Evolutionary conservation across 1,140 invertebrate species (phyloP), one percentile per base, ranked within the genome.

Genomic region (Cherax quadricarinatus): DNA sequence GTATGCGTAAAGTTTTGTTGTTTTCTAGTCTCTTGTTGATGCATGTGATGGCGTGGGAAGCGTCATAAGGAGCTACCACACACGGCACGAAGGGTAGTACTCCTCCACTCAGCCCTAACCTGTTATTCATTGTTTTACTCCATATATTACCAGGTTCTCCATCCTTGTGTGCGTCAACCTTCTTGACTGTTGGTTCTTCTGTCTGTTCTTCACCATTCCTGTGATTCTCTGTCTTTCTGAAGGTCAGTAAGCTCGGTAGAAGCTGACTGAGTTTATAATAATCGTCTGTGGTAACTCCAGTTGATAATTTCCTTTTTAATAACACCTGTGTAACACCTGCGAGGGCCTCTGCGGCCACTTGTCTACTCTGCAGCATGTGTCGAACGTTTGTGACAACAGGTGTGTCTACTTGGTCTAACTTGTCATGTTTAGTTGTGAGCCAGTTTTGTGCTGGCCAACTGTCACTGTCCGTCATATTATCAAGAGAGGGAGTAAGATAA

Each of bases 41-140:
- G 30, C 30, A 41, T 62, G 80, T 48, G 49, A 73, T 53, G 12
- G 88, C 24, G 24, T 66, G 41, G n/a, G 88, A 70, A 57, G 66
- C 60, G 51, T 73, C 60, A 53, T 90, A 90, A 66, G 88, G 66
- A 30, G 81, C 80, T 60, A 90, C 78, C 48, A 48, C 62, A 51
- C 88, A 90, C 21, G 88, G 88, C 66, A 90, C 88, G 88, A 73
- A 90, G 82, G 81, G 81, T 70, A 90, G 57, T 41, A 48, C 57
- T 10, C 88, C 79, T 41, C 80, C 88, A 21, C 51, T 66, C 6
- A 49, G 48, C 21, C 30, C 30, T 24, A 84, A 75, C 57, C 81
- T 60, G 82, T n/a, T 84, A 41, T 41, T 41, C 30, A 41, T 41
- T 41, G 30, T 41, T 41, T 1, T 41, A 41, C 2, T 41, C 30